Evolutionary conservation across 2,888 invertebrate genomes (phyloP).

Genomic region (Tubulanus polymorphus): DNA sequence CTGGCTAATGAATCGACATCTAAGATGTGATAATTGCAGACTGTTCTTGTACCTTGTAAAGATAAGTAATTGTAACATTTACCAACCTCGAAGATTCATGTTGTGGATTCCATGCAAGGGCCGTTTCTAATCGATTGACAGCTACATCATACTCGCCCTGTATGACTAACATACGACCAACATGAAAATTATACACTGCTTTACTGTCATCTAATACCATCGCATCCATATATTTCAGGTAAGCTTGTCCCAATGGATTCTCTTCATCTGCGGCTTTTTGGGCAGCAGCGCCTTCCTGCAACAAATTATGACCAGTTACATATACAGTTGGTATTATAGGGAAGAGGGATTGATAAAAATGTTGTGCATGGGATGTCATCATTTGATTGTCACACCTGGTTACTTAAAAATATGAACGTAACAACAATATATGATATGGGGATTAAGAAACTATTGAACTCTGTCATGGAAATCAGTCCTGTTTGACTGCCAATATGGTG

Average conservation of each 20-base stretch:
- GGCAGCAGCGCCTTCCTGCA: conserved; percentile 47
- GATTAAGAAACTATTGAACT: too few species aligned
- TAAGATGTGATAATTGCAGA: neutral
- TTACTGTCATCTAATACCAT: conserved; percentile 44
- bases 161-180: conserved; percentile 45
- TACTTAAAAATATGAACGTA: too few species aligned
- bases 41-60: too few species aligned
- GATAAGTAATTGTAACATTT: neutral
- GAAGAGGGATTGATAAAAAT: too few species aligned
- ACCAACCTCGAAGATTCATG: conserved; percentile 41
- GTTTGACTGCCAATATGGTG: too few species aligned
- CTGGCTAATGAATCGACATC: neutral
- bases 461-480: too few species aligned
- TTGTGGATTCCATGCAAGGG: conserved; percentile 44
- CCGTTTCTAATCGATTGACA: conserved; percentile 40
- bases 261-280: conserved; percentile 45
- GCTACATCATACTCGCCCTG: conserved; percentile 48
- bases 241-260: conserved; percentile 47
- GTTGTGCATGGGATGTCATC: too few species aligned
- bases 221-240: conserved; percentile 49
- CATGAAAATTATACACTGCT: conserved; percentile 45
- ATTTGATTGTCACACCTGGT: too few species aligned
- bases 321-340: too few species aligned
- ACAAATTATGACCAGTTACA: too few species aligned
- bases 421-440: too few species aligned